Percentiles rank a stretch among this genome's conserved stretches.
phyloP scores from a whole-genome alignment of 2,797 vertebrate species.

The Halcyon leucocephala region DNA sequence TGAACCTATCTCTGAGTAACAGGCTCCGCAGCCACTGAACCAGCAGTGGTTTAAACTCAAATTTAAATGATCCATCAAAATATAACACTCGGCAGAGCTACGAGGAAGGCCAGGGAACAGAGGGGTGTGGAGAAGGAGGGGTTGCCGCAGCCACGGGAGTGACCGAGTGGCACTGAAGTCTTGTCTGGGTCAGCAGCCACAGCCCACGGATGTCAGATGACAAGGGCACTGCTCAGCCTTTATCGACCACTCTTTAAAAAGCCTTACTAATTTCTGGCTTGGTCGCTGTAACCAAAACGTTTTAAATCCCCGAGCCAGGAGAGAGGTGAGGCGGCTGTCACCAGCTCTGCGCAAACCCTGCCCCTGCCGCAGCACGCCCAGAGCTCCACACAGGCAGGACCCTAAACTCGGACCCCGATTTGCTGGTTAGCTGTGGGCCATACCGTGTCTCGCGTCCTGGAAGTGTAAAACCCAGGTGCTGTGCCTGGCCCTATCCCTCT shows the following conservation, averaged over 20 bases:
- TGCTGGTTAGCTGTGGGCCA: neutral
- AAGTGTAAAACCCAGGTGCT: neutral
- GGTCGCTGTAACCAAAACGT: fast-evolving
- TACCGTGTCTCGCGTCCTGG: neutral
- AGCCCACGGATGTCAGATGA: neutral
- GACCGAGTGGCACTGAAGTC: neutral
- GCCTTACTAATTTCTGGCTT: neutral
- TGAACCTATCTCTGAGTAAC: neutral
- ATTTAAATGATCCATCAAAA: neutral
- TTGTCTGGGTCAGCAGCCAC: neutral
- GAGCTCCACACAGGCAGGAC: neutral
- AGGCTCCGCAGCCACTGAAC: neutral
- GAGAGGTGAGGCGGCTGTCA: neutral
- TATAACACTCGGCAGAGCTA: neutral
- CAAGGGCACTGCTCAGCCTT: neutral
- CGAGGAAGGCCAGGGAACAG: neutral
- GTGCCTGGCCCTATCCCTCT: neutral
- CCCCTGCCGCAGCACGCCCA: fast-evolving
- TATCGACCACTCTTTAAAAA: neutral
- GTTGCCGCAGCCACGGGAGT: neutral
- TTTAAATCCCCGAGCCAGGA: fast-evolving
- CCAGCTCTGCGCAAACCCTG: neutral
- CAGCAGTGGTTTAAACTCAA: neutral
- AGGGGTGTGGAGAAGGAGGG: neutral
- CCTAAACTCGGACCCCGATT: neutral